Base-by-base conservation (phyloP, 2,797 vertebrate genomes). In the Loris lydekkerianus region DNA sequence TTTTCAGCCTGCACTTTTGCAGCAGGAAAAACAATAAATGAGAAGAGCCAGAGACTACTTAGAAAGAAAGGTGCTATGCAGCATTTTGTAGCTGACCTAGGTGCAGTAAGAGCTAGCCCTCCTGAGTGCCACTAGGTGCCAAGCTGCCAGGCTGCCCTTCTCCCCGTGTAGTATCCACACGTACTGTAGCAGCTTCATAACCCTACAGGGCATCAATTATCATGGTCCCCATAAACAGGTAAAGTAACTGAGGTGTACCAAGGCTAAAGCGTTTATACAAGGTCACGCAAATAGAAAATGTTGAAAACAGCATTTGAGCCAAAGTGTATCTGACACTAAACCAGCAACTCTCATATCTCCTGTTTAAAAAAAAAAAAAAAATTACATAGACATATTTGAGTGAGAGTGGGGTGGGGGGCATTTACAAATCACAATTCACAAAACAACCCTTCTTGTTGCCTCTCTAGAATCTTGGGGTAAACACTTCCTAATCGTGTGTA, bases 1-100 rank as follows among this genome's bases (percentile, higher is more conserved):
- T 15, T 75, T 72, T 94, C 13, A 10, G 25, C 23, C 60, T 72
- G 20, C 53, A 61, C 23, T 80, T 76, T 25, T 9, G 4, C 31
- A 86, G 53, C 69, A 69, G n/a, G 65, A 93, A 78, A 75, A 91
- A 91, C 34, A n/a, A 49, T 37, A 17, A 85, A 17, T 34, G 65
- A 49, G 63, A 93, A 65, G 18, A 4, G 21, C 37, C 58, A 69
- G 70, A 80, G 63, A 81, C 70, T 80, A 7, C 81, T 86, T 60
- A 34, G 63, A 60, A 83, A 73, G 13, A 27, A 23, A 56, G 76
- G 20, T 31, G 7, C 11, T 1, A 5, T 0, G 5, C 31, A 60
- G 17, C 3, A 0, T 14, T 77, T 56, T 18, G 15, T 1, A 69
- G n/a, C 18, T 56, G 20, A 31, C 10, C 49, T 53, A 37, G 72